These are phyloP conservation scores for Oriolus oriolus DNA, from an alignment of 2,113 vertebrate genomes.

Conservation along the genomic window DNA sequence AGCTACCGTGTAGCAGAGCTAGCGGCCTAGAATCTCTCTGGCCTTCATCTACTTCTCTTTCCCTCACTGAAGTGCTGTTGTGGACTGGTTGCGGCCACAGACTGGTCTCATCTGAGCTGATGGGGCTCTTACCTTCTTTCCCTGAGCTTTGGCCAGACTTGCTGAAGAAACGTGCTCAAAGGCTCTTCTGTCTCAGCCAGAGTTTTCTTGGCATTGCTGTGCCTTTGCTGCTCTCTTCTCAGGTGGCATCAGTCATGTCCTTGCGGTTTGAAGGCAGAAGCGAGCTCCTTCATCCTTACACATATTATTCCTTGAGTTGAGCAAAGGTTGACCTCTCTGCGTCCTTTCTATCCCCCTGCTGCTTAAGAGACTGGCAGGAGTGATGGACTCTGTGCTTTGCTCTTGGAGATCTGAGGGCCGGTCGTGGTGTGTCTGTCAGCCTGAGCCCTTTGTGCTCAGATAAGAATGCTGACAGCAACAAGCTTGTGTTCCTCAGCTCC, in stretches of 20 bases:
- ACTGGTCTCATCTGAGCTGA: background rate
- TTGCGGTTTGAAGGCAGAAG: constrained; percentile 33
- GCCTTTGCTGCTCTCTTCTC: constrained; percentile 27
- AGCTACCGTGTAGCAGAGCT: background rate
- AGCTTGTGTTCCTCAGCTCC: background rate
- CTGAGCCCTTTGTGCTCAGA: background rate
- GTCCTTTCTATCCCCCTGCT: constrained; percentile 54
- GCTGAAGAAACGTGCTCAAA: constrained; percentile 13
- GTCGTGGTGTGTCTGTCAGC: background rate
- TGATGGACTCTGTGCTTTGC: constrained; percentile 18
- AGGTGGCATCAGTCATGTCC: constrained; percentile 8
- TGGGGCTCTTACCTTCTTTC: constrained; percentile 20
- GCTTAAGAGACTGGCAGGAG: constrained; percentile 28
- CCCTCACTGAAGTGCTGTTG: constrained; percentile 2
- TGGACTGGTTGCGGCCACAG: background rate
- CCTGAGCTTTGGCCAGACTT: constrained; percentile 22
- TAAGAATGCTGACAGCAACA: background rate
- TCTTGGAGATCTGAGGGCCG: constrained; percentile 7
- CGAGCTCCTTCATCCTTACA: constrained; percentile 35
- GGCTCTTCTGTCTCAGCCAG: background rate
- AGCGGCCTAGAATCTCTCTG: background rate
- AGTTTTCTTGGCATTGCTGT: constrained; percentile 2
- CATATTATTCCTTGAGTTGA: constrained; percentile 13
- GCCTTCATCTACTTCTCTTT: constrained; percentile 16
- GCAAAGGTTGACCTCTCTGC: constrained; percentile 9